Conservation (phyloP, 2,113 vertebrate species). For the Mungos mungo region DNA sequence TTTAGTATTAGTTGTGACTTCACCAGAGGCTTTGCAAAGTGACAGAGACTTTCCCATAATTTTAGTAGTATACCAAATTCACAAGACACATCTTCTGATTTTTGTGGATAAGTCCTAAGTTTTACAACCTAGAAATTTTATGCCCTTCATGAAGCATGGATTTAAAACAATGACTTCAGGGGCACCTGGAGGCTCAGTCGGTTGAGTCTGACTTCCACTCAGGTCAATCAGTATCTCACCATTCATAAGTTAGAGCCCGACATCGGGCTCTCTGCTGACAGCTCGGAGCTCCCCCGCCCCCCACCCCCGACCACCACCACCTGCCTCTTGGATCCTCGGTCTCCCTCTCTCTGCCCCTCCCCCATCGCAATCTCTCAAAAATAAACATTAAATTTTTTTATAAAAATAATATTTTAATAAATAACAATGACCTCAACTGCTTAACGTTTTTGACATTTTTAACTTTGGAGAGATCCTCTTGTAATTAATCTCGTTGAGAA, state of each 20-base stretch:
- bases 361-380: too few species aligned
- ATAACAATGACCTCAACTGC: neutral
- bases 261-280: too few species aligned
- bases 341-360: too few species aligned
- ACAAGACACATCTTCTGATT: neutral
- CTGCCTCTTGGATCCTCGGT: too few species aligned
- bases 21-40: neutral
- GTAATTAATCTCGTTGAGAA: neutral
- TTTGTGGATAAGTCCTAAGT: neutral
- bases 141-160: neutral
- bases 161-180: neutral
- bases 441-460: neutral
- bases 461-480: neutral
- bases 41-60: neutral
- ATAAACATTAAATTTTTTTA: too few species aligned
- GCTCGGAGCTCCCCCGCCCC: too few species aligned
- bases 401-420: too few species aligned
- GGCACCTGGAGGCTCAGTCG: too few species aligned
- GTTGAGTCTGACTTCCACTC: too few species aligned
- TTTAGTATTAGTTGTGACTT: neutral
- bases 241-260: too few species aligned
- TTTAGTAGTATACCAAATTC: neutral
- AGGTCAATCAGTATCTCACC: too few species aligned
- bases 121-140: slow-evolving; percentile 15
- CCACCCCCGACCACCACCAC: too few species aligned